Base-by-base conservation (phyloP, 2,113 vertebrate genomes). In the Pomatorhinus ruficollis region DNA sequence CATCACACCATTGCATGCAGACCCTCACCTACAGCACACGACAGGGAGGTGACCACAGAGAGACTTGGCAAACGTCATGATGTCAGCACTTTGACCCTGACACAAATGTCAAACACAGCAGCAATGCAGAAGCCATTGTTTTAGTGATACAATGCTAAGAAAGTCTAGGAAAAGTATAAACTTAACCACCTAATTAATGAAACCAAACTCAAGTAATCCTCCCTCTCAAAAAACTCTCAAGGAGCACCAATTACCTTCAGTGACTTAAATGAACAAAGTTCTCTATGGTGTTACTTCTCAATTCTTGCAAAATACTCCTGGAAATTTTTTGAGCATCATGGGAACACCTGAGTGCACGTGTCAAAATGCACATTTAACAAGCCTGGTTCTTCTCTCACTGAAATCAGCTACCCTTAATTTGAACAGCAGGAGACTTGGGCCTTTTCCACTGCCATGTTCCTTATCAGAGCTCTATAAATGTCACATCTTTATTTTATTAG, bases 381-480 rank as follows among this genome's bases (percentile, higher is more conserved):
- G 71, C 66, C 75, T 80, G 24, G 28, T 85, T 18, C 91, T 82
- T 69, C 66, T 85, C 66, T 78, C 60, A 25, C 12, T 63, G 52
- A 83, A 77, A 96, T 83, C 90, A 93, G 80, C 39, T 60, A 47
- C 40, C 40, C 86, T 96, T 76, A 91, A 87, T 95, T 90, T 93
- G 56, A 96, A 83, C 92, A 80, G 78, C 18, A 64, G 68, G 74
- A 91, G 37, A 89, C 15, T 16, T 49, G 64, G 60, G 85, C 76
- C 76, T 86, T 86, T 96, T 77, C 90, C 39, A 82, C 89, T 87
- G 78, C 74, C 82, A 40, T 45, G 64, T 65, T 97, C 70, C 61
- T 61, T 92, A 94, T 81, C 83, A 70, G 60, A 90, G 89, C 30
- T 97, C 90, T 78, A 96, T 93, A 97, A 97, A 96, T 91, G 94